Evolutionary conservation across 2,888 invertebrate species (phyloP), one percentile per base, ranked within the genome.

Genomic region (Geophilus truncorum): DNA sequence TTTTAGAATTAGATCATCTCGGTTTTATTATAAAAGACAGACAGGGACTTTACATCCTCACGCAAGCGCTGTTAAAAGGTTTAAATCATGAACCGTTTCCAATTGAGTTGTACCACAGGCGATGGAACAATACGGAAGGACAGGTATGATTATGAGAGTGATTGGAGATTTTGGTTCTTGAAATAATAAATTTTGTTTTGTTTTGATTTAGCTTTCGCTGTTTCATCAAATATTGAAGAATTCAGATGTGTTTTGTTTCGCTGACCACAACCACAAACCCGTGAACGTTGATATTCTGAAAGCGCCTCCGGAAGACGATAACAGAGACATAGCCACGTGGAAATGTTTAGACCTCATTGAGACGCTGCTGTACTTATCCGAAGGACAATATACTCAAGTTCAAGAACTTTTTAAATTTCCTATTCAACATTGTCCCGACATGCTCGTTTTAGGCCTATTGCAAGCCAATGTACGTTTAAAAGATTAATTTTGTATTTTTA

Each of bases 111-210:
- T 90, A 97, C 83, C 98, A 96, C 87, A 91, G 94, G 75, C 92
- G 93, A 83, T 99, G 98, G 98, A 93, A 93, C 81, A 95, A 97
- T 88, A 90, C 94, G 25, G 97, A 98, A 86, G 95, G 96, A 75
- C 97, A 90, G 87, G 88, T 89, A 84, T 82, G n/a, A n/a, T n/a
- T n/a, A n/a, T n/a, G n/a, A n/a, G n/a, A n/a, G n/a, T n/a, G n/a
- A n/a, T n/a, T n/a, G n/a, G n/a, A n/a, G n/a, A n/a, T n/a, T n/a
- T n/a, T n/a, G 28, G 32, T 18, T 81, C 62, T n/a, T 40, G 4
- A 21, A 25, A 18, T n/a, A n/a, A n/a, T n/a, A n/a, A n/a, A n/a
- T n/a, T n/a, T n/a, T n/a, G n/a, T n/a, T n/a, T n/a, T n/a, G n/a
- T n/a, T 30, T 18, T 51, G 15, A 7, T 36, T n/a, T 86, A 89